These are phyloP conservation scores for Encarsia formosa DNA, from an alignment of 2,888 invertebrate species.

Conservation along the genomic window DNA sequence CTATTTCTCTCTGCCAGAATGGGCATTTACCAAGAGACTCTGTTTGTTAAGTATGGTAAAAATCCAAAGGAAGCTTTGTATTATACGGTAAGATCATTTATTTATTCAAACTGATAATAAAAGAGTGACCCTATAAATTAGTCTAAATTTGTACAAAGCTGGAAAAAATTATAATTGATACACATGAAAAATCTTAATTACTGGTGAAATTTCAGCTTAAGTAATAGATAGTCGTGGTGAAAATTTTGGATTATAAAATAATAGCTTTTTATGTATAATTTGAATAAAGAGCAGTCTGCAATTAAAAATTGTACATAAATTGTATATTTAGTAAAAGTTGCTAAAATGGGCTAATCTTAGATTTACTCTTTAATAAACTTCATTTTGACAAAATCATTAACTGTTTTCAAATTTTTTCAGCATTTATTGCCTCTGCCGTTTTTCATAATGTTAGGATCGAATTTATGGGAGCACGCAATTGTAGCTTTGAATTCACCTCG, in stretches of 20 bases:
- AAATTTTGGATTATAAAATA: no score
- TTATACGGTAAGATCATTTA: slow-evolving; percentile 62
- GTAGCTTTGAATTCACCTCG: slow-evolving; percentile 66
- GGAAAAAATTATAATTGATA: no score
- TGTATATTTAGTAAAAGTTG: no score
- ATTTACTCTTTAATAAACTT: not conserved
- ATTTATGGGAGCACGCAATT: slow-evolving; percentile 73
- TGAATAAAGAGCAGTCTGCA: no score
- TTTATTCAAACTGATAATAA: no score
- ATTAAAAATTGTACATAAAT: no score
- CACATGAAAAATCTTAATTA: no score
- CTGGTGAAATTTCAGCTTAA: no score
- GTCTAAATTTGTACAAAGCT: no score
- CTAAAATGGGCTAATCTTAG: no score
- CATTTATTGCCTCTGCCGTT: slow-evolving; percentile 88
- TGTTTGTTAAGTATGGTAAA: slow-evolving; percentile 82
- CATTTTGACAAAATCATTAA: slow-evolving; percentile 18
- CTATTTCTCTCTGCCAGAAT: slow-evolving; percentile 89
- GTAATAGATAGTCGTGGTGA: no score
- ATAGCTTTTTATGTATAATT: no score
- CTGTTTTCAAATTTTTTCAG: slow-evolving; percentile 51
- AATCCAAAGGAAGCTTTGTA: slow-evolving; percentile 85
- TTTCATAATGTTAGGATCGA: slow-evolving; percentile 74
- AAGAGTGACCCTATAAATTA: not conserved
- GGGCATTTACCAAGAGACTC: slow-evolving; percentile 90